These are phyloP conservation scores for Geodia barretti DNA, from an alignment of 37 sponge, comb jelly and placozoan species.

Conservation along the genomic window DNA sequence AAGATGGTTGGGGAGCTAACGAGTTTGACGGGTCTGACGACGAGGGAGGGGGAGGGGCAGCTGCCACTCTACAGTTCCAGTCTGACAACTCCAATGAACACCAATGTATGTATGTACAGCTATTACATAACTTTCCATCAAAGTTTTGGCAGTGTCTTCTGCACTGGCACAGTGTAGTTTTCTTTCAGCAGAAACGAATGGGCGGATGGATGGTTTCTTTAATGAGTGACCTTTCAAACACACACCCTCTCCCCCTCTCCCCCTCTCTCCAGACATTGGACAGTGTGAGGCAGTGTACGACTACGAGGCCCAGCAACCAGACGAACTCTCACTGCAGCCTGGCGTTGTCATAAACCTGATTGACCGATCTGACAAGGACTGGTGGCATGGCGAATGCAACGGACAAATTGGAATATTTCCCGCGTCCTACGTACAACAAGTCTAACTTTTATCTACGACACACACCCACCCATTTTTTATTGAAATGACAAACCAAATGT, in stretches of 20 bases:
- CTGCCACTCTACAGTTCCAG: not conserved
- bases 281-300: constrained; percentile 70
- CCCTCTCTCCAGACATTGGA: constrained; percentile 47
- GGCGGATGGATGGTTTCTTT: no score
- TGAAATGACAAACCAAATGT: no score
- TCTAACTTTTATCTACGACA: no score
- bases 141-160: no score
- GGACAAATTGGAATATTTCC: constrained; percentile 89
- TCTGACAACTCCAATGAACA: not conserved
- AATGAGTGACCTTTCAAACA: no score
- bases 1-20: not conserved
- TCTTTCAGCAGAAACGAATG: no score
- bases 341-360: constrained; percentile 77
- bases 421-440: constrained; percentile 80
- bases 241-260: not conserved
- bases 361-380: constrained; percentile 78
- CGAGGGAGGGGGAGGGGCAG: not conserved
- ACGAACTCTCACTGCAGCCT: constrained; percentile 75
- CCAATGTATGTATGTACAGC: not conserved
- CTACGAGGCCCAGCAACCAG: constrained; percentile 72
- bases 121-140: no score
- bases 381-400: constrained; percentile 95
- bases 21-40: not conserved
- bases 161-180: no score
- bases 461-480: no score